Percentiles rank a stretch among this genome's conserved stretches.
Evolutionary conservation across 2,113 vertebrate genomes (phyloP).

Genomic region (Hippocampus guttulatus): DNA sequence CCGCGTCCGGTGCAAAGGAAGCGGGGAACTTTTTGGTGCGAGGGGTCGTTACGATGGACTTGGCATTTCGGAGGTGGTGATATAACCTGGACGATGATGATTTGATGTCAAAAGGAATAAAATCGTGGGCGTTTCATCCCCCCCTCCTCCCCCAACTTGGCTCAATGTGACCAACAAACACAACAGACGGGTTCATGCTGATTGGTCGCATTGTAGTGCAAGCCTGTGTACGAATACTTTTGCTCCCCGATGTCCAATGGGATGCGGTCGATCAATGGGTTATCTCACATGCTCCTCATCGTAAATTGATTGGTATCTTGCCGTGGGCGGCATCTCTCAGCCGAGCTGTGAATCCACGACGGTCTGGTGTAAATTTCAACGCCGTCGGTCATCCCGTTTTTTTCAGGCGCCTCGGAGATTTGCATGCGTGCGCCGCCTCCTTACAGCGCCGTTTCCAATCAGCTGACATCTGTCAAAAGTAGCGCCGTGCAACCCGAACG

Average conservation of each 20-base stretch:
- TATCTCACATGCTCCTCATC: background rate
- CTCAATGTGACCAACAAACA: no score
- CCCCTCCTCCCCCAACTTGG: no score
- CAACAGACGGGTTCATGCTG: background rate
- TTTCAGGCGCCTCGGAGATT: constrained; percentile 18
- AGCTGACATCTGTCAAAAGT: constrained; percentile 24
- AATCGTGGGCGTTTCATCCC: no score
- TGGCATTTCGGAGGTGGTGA: background rate
- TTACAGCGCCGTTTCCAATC: constrained; percentile 18
- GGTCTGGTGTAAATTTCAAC: background rate
- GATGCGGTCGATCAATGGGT: background rate
- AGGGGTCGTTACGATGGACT: background rate
- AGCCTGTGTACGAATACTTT: background rate
- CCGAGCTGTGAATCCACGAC: background rate
- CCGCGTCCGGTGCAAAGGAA: constrained; percentile 35
- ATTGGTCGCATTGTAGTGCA: background rate
- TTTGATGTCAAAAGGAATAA: background rate
- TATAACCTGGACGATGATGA: background rate
- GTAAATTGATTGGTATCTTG: no score
- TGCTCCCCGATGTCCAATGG: background rate
- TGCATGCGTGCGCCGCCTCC: constrained; percentile 6
- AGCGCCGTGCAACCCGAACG: background rate
- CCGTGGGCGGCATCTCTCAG: background rate
- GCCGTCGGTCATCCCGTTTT: background rate
- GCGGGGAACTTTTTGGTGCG: background rate